A percentile compares a stretch with the other conserved stretches of the same genome.
phyloP scores from a whole-genome alignment of 2,888 invertebrate species.

The Molanna angustata region DNA sequence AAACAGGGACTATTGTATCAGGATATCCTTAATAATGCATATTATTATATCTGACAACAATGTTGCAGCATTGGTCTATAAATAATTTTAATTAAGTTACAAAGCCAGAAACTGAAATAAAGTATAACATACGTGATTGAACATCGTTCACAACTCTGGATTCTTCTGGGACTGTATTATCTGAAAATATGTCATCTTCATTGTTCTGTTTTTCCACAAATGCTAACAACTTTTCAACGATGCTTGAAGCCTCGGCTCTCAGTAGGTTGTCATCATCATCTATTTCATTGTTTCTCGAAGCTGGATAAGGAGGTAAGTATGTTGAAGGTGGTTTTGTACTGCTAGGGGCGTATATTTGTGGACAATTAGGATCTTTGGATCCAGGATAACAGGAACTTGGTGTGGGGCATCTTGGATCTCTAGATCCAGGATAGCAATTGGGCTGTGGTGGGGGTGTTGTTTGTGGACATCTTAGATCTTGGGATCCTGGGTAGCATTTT shows the following conservation, averaged over 20 bases:
- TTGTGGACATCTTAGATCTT: slow-evolving; percentile 42
- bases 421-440: slow-evolving; percentile 39
- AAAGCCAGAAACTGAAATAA: too few species aligned
- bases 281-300: slow-evolving; percentile 38
- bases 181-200: slow-evolving; percentile 7
- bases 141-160: slow-evolving; percentile 37
- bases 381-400: slow-evolving; percentile 38
- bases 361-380: slow-evolving; percentile 41
- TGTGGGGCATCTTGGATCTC: slow-evolving; percentile 37
- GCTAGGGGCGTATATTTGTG: slow-evolving; percentile 36
- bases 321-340: slow-evolving; percentile 39
- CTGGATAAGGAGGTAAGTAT: slow-evolving; percentile 49
- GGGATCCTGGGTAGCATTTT: slow-evolving; percentile 39
- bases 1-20: too few species aligned
- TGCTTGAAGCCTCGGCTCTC: slow-evolving; percentile 37
- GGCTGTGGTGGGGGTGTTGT: slow-evolving; percentile 26
- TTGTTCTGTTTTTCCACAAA: slow-evolving; percentile 23
- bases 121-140: slow-evolving; percentile 40
- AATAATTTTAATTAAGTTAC: too few species aligned
- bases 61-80: too few species aligned
- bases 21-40: too few species aligned
- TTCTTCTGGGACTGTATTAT: slow-evolving; percentile 21
- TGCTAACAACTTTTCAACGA: slow-evolving; percentile 16
- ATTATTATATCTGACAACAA: too few species aligned
- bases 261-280: slow-evolving; percentile 40